Evolutionary conservation across 2,797 vertebrate species (phyloP).

Genomic region (Varecia variegata): DNA sequence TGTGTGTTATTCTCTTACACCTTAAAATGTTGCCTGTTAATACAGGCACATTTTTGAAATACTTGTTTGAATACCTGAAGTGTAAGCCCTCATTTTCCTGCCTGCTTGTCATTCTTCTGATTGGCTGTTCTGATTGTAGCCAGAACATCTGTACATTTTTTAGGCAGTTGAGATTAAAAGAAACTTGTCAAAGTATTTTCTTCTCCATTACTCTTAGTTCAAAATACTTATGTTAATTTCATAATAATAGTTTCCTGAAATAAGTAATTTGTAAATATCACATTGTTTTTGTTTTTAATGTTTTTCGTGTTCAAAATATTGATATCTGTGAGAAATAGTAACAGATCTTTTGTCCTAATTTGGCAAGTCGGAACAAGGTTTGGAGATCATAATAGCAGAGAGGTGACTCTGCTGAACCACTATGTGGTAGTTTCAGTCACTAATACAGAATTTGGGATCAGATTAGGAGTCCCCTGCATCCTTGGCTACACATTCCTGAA

Average conservation of each 20-base stretch:
- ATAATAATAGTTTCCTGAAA: background rate
- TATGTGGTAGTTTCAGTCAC: background rate
- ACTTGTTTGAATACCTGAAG: conserved; percentile 42
- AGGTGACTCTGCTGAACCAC: background rate
- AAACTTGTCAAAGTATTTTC: background rate
- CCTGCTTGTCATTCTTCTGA: background rate
- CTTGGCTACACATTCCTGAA: background rate
- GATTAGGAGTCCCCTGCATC: background rate
- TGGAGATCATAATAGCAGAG: background rate
- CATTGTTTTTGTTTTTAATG: background rate
- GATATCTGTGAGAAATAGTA: background rate
- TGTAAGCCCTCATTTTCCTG: conserved; percentile 31
- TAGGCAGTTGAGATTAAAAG: background rate
- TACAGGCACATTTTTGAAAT: conserved; percentile 60
- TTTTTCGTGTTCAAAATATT: conserved; percentile 1
- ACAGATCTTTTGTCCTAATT: background rate
- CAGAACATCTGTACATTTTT: background rate
- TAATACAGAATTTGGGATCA: background rate
- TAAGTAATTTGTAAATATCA: background rate
- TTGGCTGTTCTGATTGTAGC: background rate
- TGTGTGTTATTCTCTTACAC: background rate
- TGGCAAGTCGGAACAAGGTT: background rate
- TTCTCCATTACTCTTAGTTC: background rate
- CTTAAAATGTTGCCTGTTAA: conserved; percentile 30
- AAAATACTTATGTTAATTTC: background rate